Percentiles rank a stretch among this genome's conserved stretches.
Conservation (phyloP, 2,888 invertebrate species). For the Lingula anatina region DNA sequence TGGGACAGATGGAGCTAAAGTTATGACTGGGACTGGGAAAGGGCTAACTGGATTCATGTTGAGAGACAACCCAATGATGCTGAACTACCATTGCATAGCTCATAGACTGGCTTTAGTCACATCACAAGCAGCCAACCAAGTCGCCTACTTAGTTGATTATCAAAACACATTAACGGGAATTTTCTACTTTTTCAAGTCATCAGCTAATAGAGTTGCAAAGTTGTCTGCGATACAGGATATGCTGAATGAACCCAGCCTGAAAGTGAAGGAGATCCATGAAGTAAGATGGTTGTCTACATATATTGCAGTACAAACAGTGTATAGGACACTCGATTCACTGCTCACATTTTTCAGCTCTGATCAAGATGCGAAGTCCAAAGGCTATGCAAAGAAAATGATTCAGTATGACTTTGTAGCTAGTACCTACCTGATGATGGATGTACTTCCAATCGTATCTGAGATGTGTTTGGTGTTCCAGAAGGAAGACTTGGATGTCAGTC, state of each 20-base stretch:
- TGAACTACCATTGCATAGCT: slow-evolving; percentile 7
- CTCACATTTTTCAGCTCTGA: slow-evolving; percentile 4
- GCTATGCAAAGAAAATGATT: slow-evolving; percentile 6
- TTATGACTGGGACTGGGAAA: no score
- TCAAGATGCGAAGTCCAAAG: slow-evolving; percentile 8
- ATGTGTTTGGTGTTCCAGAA: no score
- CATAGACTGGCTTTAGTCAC: slow-evolving; percentile 3
- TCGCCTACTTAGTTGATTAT: no score
- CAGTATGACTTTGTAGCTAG: slow-evolving; percentile 3
- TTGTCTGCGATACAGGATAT: slow-evolving; percentile 3
- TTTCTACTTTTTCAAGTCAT: no score
- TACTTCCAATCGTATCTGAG: no score
- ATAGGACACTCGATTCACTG: slow-evolving; percentile 3
- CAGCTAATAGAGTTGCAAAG: background rate
- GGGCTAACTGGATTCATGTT: slow-evolving; percentile 3
- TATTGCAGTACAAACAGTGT: slow-evolving; percentile 9
- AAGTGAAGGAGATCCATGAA: slow-evolving; percentile 10
- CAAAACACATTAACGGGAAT: no score
- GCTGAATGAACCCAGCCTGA: slow-evolving; percentile 6
- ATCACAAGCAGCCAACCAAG: no score
- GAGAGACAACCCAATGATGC: slow-evolving; percentile 6
- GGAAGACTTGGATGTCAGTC: no score
- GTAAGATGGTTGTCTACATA: slow-evolving; percentile 6
- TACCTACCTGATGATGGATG: slow-evolving; percentile 3
- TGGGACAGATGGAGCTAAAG: no score